Base-by-base conservation (phyloP, 2,797 vertebrate genomes). In the Hylomyscus alleni region DNA sequence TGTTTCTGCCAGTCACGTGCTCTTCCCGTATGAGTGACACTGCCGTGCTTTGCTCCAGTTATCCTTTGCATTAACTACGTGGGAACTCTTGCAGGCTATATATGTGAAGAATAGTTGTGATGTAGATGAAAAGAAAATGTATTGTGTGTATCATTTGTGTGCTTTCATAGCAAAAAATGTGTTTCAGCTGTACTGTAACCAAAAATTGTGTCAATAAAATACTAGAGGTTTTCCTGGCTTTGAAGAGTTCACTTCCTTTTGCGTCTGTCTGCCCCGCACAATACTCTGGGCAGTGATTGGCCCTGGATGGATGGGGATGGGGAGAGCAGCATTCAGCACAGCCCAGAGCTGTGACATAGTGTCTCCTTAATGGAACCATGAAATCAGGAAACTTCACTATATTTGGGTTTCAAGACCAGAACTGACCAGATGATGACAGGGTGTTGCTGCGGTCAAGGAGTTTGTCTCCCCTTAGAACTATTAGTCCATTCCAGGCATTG, bases 171-270 rank as follows among this genome's bases (percentile, higher is more conserved):
- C 88, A 56, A n/a, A 62, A 31, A 89, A 73, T 98, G 96, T 98
- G 89, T 96, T 60, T 95, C 90, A 84, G 40, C 82, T 95, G 37
- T 97, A 94, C 80, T 98, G 98, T 99, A 98, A 95, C n/a, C 89
- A 95, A 56, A 95, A 78, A 54, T 17, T 81, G 11, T 98, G 93
- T 98, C 50, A 98, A 98, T 98, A 98, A 99, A 99, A 85, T n/a
- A 69, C 52, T 37, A 19, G 44, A 1, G 65, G 93, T 75, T 92
- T 60, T 9, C 4, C 13, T 19, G 44, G 14, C 56, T 52, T 58
- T 17, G 34, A 6, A 1, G 60, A 50, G 24, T 91, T 73, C 15
- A 22, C 69, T 97, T 87, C 9, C 1, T 76, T 77, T 62, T 7
- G 1, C 37, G 3, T n/a, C 4, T 0, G 6, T 40, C 91, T 0